phyloP scores from a whole-genome alignment of 2,888 invertebrate species.

The Drosophila peninsularis region DNA sequence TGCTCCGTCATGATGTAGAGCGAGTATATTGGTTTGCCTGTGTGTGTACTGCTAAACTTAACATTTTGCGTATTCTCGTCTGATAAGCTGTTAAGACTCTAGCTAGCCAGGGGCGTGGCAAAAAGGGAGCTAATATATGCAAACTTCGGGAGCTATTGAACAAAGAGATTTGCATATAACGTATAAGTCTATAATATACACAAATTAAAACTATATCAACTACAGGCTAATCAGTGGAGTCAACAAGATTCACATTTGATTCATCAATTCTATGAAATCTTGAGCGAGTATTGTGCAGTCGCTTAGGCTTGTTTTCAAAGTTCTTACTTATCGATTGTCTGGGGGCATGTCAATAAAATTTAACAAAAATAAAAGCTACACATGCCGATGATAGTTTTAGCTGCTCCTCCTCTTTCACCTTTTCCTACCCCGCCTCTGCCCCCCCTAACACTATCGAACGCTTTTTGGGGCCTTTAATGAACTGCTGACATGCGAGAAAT shows the following conservation, averaged over 20 bases:
- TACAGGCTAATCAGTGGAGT: neutral
- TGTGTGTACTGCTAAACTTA: too few species aligned
- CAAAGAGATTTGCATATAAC: too few species aligned
- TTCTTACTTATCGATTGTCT: conserved; percentile 57
- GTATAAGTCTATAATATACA: too few species aligned
- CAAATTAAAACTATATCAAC: neutral
- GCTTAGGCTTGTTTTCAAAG: neutral
- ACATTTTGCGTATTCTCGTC: neutral
- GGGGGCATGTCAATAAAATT: conserved; percentile 58
- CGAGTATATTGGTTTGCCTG: conserved; percentile 3
- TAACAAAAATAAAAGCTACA: conserved; percentile 15
- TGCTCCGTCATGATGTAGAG: too few species aligned
- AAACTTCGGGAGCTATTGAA: too few species aligned
- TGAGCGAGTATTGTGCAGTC: neutral
- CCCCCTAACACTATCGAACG: conserved; percentile 6
- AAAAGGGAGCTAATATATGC: too few species aligned
- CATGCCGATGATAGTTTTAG: conserved; percentile 46
- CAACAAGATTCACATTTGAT: too few species aligned
- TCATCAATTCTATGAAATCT: too few species aligned
- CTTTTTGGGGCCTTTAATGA: conserved; percentile 59
- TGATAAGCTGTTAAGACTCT: neutral
- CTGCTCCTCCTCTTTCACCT: neutral
- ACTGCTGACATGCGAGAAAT: conserved; percentile 73
- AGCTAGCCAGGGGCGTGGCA: too few species aligned
- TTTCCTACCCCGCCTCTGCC: neutral